Percentiles rank a stretch among this genome's conserved stretches.
Evolutionary conservation across 2,888 invertebrate genomes (phyloP).

Genomic region (Apamea crenata): DNA sequence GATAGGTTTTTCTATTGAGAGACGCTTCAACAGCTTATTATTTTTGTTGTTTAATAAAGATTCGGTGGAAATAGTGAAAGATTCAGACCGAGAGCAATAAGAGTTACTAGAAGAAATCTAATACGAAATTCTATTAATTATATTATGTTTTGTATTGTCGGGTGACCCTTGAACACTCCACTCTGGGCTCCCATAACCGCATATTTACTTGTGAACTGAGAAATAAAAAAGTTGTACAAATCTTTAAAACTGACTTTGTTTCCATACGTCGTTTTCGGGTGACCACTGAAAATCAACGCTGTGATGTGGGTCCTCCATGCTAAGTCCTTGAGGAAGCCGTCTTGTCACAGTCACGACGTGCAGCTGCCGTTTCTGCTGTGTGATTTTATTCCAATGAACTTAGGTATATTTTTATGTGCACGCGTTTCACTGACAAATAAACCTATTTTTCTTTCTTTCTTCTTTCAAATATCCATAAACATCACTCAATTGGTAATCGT

Average conservation of each 20-base stretch:
- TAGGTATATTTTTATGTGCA: neutral
- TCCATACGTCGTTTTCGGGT: neutral
- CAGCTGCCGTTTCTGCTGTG: neutral
- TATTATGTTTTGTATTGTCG: neutral
- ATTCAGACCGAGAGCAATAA: neutral
- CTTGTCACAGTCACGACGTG: neutral
- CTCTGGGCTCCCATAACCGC: neutral
- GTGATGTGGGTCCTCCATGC: neutral
- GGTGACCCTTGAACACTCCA: neutral
- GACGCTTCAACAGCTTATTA: too few species aligned
- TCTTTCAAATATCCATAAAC: neutral
- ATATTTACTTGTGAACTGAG: neutral
- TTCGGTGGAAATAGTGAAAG: neutral
- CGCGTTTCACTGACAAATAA: neutral
- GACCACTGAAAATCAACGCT: neutral
- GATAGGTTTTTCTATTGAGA: neutral
- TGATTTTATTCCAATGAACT: neutral
- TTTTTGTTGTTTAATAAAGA: neutral
- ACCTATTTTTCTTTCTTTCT: neutral
- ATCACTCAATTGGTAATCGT: neutral
- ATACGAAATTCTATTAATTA: neutral
- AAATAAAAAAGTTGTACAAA: neutral
- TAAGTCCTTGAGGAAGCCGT: neutral
- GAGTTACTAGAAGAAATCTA: neutral
- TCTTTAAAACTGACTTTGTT: neutral